Base-by-base conservation (phyloP, 2,888 invertebrate genomes). In the Dicranocentrus wangi region DNA sequence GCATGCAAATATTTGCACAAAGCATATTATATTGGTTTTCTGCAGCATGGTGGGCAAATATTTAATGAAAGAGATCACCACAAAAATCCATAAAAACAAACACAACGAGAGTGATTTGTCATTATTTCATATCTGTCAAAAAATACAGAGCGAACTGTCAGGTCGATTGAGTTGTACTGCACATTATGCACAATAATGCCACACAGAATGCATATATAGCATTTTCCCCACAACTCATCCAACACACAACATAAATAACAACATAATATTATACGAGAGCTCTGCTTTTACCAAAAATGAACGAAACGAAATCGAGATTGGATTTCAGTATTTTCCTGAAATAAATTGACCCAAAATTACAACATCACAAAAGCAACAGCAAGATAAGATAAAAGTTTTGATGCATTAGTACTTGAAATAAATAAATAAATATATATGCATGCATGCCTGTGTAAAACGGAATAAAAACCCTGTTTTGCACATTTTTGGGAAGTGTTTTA, bases 291-390 rank as follows among this genome's bases (percentile, higher is more conserved):
- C n/a, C n/a, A n/a, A n/a, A n/a, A 32, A 32, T 10, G 32, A 32
- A 32, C 10, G 3, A 5, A 47, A 15, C 15, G 47, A n/a, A 47
- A n/a, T 10, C 15, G 47, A 47, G 47, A 10, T n/a, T 47, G 47
- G 5, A 47, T n/a, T 47, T 47, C n/a, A n/a, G 47, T 47, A 47
- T 47, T 47, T 47, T 47, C 47, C 47, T 47, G 47, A 47, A 47
- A 47, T 47, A n/a, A 47, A 47, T 39, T 47, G 47, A 47, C 47
- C 47, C 47, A 47, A 47, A 10, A 47, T 10, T 32, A 10, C 10
- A 32, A 7, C 32, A 3, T 7, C 32, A 32, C 5, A 10, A 7
- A 32, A 32, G 10, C 3, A 32, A 32, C 3, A 32, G 10, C 32
- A 32, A 32, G 32, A 32, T 32, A 32, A 32, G 32, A 32, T 32